Conservation (phyloP, 2,888 invertebrate genomes). For the Platycheirus albimanus region DNA sequence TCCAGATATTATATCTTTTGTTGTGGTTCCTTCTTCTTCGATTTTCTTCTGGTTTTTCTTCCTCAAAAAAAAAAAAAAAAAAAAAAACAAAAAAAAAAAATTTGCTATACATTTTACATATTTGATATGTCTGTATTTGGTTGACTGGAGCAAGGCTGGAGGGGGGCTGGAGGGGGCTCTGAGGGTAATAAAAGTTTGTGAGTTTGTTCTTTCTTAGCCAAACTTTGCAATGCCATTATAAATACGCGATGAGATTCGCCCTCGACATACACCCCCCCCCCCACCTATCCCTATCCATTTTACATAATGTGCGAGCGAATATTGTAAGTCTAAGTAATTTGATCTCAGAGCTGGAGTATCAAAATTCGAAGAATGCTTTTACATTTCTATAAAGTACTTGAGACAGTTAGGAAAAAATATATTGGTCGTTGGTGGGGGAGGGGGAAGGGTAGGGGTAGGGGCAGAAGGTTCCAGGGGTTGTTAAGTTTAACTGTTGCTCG, state of each 20-base stretch:
- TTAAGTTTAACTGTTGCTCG: conserved; percentile 69
- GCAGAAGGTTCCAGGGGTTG: conserved; percentile 28
- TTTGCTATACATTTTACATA: conserved; percentile 21
- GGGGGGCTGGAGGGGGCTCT: background rate
- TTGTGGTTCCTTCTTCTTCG: conserved; percentile 24
- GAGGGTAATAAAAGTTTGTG: conserved; percentile 41
- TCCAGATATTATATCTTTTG: conserved; percentile 24
- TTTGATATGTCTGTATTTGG: conserved; percentile 16
- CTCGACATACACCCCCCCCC: background rate
- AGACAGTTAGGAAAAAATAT: too few relatives aligned
- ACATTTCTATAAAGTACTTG: conserved; percentile 12
- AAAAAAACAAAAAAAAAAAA: conserved; percentile 12
- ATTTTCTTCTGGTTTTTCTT: background rate
- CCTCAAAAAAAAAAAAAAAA: background rate
- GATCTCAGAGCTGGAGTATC: conserved; percentile 51
- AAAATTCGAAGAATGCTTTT: conserved; percentile 50
- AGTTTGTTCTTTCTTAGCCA: conserved; percentile 25
- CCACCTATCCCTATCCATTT: too few relatives aligned
- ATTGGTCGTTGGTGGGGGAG: background rate
- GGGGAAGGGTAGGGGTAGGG: background rate
- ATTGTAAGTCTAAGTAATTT: conserved; percentile 58
- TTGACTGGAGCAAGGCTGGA: background rate
- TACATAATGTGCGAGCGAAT: too few relatives aligned
- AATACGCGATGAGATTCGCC: conserved; percentile 26
- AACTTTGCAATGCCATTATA: conserved; percentile 29